Evolutionary conservation across 2,888 invertebrate genomes (phyloP).

Genomic region (Lasiommata megera): DNA sequence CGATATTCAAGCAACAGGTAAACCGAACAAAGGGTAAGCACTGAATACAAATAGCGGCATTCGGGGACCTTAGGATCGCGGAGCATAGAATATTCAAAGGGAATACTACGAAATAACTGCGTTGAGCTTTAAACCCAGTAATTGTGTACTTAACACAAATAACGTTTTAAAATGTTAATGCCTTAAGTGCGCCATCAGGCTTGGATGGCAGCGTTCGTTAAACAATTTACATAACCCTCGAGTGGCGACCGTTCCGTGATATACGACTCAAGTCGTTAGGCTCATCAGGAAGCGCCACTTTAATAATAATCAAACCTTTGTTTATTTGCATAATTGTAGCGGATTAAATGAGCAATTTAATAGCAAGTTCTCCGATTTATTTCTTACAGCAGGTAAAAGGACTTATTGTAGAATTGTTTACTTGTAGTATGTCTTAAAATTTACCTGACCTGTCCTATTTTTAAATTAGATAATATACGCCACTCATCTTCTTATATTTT

Average conservation of each 20-base stretch:
- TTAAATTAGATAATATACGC: no score
- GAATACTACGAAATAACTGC: conserved; percentile 1
- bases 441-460: no score
- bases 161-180: conserved; percentile 71
- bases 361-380: no score
- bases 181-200: conserved; percentile 63
- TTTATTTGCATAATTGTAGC: neutral
- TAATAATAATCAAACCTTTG: neutral
- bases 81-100: conserved; percentile 9
- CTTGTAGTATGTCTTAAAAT: no score
- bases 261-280: conserved; percentile 3
- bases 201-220: conserved; percentile 59
- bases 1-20: conserved; percentile 4
- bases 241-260: conserved; percentile 35
- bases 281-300: neutral
- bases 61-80: conserved; percentile 11
- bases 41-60: conserved; percentile 4
- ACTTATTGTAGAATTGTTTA: no score
- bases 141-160: conserved; percentile 71
- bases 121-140: conserved; percentile 49
- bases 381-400: no score
- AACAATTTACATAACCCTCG: conserved; percentile 70
- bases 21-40: conserved; percentile 3
- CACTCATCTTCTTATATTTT: no score
- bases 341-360: neutral